Evolutionary conservation across 2,113 vertebrate species (phyloP).

Genomic region (Syrmaticus mikado): DNA sequence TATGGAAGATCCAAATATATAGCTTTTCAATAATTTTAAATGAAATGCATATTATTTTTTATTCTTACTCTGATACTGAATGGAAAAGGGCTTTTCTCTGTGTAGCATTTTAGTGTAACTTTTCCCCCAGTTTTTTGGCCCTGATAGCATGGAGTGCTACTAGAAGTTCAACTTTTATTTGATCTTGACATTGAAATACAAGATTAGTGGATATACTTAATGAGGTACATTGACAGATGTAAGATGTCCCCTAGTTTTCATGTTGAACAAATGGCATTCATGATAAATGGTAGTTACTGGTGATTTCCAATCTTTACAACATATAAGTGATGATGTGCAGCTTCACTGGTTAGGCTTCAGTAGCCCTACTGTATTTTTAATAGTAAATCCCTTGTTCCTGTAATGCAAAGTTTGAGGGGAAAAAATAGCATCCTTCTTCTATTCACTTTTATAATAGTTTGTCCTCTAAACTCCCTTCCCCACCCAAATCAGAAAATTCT

Average conservation of each 20-base stretch:
- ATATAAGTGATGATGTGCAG: neutral
- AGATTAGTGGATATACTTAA: neutral
- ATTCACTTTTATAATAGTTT: neutral
- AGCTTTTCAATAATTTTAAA: neutral
- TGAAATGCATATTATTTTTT: neutral
- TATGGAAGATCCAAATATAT: neutral
- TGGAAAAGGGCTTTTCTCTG: neutral
- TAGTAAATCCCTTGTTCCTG: neutral
- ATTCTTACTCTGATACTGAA: neutral
- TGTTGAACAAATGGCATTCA: neutral
- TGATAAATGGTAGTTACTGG: neutral
- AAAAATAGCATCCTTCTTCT: neutral
- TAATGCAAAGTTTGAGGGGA: neutral
- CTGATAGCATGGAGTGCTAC: neutral
- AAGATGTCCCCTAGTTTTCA: neutral
- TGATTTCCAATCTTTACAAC: neutral
- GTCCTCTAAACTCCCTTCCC: neutral
- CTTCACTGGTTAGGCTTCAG: neutral
- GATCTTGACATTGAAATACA: neutral
- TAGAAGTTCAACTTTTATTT: neutral
- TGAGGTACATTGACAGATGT: neutral
- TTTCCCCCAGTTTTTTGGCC: neutral
- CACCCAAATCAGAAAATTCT: neutral
- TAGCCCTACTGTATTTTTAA: neutral
- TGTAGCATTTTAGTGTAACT: neutral